Percentiles rank a stretch among this genome's conserved stretches.
These are phyloP conservation scores for Lethocerus indicus DNA, from an alignment of 1,140 invertebrate genomes.

Conservation along the genomic window DNA sequence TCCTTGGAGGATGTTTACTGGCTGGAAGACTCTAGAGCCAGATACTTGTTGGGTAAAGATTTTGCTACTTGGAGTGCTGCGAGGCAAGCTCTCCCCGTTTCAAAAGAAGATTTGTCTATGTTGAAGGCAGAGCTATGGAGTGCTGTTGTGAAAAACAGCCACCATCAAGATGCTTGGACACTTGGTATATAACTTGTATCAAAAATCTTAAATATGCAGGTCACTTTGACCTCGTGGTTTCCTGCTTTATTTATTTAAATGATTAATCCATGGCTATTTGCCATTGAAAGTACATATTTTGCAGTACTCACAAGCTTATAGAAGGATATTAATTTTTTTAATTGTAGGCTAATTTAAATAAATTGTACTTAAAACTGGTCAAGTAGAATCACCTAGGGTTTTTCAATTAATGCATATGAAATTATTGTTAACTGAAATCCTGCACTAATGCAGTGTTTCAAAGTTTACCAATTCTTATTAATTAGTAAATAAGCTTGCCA, in stretches of 20 bases:
- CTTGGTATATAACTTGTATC: constrained; percentile 45
- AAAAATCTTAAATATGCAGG: background rate
- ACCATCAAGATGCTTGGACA: constrained; percentile 75
- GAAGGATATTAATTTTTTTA: no score
- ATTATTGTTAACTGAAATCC: no score
- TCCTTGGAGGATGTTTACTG: constrained; percentile 76
- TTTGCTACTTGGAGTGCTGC: constrained; percentile 59
- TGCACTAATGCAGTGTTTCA: background rate
- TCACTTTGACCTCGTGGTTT: background rate
- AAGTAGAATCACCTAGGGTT: no score
- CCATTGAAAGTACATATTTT: background rate
- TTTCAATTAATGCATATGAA: no score
- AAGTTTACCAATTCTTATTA: background rate
- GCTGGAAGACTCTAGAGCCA: constrained; percentile 60
- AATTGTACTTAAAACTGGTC: no score
- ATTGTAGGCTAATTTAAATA: no score
- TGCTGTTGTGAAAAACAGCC: constrained; percentile 66
- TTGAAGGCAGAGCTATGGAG: constrained; percentile 73
- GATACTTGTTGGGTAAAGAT: constrained; percentile 57
- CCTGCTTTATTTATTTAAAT: background rate
- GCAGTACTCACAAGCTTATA: background rate
- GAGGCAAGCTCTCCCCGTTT: constrained; percentile 57
- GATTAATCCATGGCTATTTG: background rate
- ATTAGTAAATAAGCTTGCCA: background rate
- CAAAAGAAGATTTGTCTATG: constrained; percentile 52